These are phyloP conservation scores for Nymphalis c-album DNA, from an alignment of 2,888 invertebrate species.

Conservation along the genomic window DNA sequence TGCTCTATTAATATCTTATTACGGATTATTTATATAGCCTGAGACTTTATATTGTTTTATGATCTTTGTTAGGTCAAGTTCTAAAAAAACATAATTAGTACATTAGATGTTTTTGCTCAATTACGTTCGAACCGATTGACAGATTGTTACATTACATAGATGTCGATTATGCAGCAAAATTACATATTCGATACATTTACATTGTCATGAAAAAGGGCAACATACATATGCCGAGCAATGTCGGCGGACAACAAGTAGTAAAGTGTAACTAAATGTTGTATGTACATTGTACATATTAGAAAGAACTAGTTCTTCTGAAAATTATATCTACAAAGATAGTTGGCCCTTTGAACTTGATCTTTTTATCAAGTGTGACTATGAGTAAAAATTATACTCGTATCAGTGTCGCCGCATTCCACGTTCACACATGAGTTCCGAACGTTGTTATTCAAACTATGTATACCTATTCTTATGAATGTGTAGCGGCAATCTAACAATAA, in stretches of 20 bases:
- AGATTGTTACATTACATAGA: no score
- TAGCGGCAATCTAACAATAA: not conserved
- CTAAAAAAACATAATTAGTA: no score
- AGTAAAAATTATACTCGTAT: conserved; percentile 62
- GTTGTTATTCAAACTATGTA: conserved; percentile 14
- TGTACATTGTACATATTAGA: no score
- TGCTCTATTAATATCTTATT: not conserved
- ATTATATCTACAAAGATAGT: conserved; percentile 51
- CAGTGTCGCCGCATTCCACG: conserved; percentile 69
- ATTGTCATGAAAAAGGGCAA: no score
- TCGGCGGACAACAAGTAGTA: not conserved
- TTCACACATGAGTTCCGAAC: conserved; percentile 46
- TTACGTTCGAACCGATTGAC: no score
- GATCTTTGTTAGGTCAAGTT: no score
- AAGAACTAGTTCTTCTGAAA: conserved; percentile 15
- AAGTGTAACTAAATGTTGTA: not conserved
- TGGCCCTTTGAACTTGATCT: conserved; percentile 79
- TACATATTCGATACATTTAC: no score
- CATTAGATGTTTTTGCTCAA: not conserved
- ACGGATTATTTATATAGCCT: no score
- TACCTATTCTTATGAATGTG: conserved; percentile 3
- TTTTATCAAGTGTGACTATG: conserved; percentile 70
- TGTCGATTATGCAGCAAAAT: no score
- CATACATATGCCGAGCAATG: no score
- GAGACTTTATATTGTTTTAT: no score